Evolutionary conservation across 2,113 vertebrate species (phyloP).

Genomic region (Ageneiosus marmoratus): DNA sequence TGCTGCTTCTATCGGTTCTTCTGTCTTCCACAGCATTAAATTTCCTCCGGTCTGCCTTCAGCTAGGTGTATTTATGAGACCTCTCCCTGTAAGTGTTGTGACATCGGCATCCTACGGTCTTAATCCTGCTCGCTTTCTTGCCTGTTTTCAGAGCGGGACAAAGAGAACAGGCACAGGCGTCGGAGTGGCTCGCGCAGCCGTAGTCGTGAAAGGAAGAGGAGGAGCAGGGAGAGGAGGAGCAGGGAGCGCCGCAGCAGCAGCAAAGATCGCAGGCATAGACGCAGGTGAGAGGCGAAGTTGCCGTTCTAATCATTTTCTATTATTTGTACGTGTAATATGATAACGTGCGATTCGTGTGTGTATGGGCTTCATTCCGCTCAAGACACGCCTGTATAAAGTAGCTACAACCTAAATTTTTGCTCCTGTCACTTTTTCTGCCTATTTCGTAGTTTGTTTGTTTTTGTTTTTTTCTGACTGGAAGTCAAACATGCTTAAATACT

Average conservation of each 20-base stretch:
- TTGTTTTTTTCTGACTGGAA: too few relatives aligned
- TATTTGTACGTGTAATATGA: too few relatives aligned
- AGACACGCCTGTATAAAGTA: not conserved
- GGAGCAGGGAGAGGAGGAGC: constrained; percentile 80
- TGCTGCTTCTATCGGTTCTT: constrained; percentile 27
- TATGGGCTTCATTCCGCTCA: too few relatives aligned
- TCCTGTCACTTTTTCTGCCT: too few relatives aligned
- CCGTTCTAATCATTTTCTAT: too few relatives aligned
- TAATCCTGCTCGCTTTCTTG: constrained; percentile 3
- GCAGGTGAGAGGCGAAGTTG: constrained; percentile 63
- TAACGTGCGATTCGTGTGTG: too few relatives aligned
- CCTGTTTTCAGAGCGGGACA: constrained; percentile 79
- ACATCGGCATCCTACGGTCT: not conserved
- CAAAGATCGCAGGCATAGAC: constrained; percentile 83
- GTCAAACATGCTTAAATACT: too few relatives aligned
- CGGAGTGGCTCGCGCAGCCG: constrained; percentile 86
- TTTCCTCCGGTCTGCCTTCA: constrained; percentile 33
- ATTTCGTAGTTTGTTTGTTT: too few relatives aligned
- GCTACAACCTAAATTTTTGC: too few relatives aligned
- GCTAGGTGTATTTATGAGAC: constrained; percentile 24
- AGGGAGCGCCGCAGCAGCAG: constrained; percentile 82
- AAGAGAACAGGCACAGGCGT: constrained; percentile 88
- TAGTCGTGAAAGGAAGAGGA: constrained; percentile 85
- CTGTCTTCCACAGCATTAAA: constrained; percentile 32
- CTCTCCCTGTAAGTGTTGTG: constrained; percentile 3